phyloP scores from a whole-genome alignment of 2,888 invertebrate genomes.

The Uloborus plumipes region DNA sequence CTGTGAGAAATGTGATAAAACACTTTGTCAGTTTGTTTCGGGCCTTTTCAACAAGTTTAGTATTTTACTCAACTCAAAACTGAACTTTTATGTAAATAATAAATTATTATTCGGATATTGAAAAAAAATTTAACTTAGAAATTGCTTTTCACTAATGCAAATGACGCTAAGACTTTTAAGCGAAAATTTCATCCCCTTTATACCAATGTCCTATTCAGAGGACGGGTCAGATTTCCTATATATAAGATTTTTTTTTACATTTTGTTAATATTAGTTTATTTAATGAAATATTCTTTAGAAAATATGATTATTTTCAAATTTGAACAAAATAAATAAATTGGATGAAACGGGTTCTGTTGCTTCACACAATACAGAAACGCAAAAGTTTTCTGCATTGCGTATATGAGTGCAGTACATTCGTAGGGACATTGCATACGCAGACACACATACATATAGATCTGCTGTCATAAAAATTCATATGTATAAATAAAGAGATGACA shows the following conservation, averaged over 20 bases:
- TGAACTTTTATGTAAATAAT: not conserved
- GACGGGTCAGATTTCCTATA: not conserved
- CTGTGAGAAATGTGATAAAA: too few relatives aligned
- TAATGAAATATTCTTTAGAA: not conserved
- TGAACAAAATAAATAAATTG: constrained; percentile 7
- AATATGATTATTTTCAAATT: constrained; percentile 2
- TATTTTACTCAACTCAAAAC: constrained; percentile 4
- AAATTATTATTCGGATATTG: not conserved
- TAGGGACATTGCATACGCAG: too few relatives aligned
- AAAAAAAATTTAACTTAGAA: not conserved
- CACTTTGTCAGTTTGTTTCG: too few relatives aligned
- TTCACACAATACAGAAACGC: too few relatives aligned
- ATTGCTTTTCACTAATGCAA: constrained; percentile 3
- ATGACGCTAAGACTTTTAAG: not conserved
- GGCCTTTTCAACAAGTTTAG: constrained; percentile 9
- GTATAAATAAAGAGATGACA: too few relatives aligned
- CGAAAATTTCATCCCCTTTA: constrained; percentile 6
- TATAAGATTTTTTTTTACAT: not conserved
- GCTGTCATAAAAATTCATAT: too few relatives aligned
- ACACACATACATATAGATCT: too few relatives aligned
- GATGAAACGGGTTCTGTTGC: constrained; percentile 2
- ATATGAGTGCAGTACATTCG: too few relatives aligned
- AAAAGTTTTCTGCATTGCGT: too few relatives aligned
- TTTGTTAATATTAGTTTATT: constrained; percentile 3
- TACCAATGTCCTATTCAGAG: not conserved